These are phyloP conservation scores for Candoia aspera DNA, from an alignment of 2,113 vertebrate species.

Conservation along the genomic window DNA sequence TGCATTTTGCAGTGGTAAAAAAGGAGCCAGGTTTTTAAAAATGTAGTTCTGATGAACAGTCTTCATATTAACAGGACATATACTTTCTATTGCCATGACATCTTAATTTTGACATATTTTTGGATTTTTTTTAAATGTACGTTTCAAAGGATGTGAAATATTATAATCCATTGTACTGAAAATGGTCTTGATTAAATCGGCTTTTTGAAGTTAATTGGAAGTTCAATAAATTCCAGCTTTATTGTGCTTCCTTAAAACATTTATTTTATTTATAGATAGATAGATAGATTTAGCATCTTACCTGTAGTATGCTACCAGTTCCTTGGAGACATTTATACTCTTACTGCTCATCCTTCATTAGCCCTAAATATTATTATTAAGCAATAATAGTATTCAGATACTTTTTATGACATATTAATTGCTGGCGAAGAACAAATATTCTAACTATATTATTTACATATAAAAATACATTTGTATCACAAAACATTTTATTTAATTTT, in stretches of 20 bases:
- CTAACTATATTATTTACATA: conserved; percentile 1
- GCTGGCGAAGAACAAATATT: conserved; percentile 54
- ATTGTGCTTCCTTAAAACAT: background rate
- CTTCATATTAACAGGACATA: background rate
- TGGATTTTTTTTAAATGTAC: background rate
- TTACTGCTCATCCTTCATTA: background rate
- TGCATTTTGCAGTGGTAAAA: background rate
- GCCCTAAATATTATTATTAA: conserved; percentile 10
- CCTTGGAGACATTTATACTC: background rate
- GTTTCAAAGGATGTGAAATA: background rate
- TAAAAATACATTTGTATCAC: background rate
- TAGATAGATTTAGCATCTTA: background rate
- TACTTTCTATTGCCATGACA: background rate
- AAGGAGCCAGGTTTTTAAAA: background rate
- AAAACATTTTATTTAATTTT: conserved; percentile 72
- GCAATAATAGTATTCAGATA: conserved; percentile 23
- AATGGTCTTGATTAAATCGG: background rate
- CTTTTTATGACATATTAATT: conserved; percentile 33
- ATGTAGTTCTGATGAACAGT: background rate
- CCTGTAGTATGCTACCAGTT: background rate
- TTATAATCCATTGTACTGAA: background rate
- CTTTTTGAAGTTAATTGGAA: background rate
- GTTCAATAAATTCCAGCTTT: background rate
- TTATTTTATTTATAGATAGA: conserved; percentile 14
- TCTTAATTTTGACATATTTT: background rate